Evolutionary conservation across 1,140 invertebrate species (phyloP).

Genomic region (Riptortus pedestris): DNA sequence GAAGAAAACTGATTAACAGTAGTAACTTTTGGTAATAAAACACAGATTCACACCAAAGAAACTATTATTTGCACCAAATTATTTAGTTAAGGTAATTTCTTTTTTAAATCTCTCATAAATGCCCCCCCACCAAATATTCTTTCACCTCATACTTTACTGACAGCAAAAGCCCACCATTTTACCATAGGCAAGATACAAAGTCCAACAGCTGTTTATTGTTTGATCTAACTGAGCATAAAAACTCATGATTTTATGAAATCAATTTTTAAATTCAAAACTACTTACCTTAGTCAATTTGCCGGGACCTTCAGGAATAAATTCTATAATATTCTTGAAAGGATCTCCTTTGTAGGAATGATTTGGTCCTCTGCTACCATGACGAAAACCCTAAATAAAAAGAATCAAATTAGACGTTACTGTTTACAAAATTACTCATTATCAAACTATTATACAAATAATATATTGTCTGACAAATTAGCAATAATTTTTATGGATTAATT

Average conservation of each 20-base stretch:
- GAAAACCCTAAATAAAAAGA: not conserved
- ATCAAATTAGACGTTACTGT: too few relatives aligned
- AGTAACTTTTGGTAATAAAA: too few relatives aligned
- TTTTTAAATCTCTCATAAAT: not conserved
- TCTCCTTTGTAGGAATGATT: not conserved
- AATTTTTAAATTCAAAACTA: not conserved
- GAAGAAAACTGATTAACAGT: too few relatives aligned
- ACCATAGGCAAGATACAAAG: not conserved
- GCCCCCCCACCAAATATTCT: not conserved
- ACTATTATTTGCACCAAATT: too few relatives aligned
- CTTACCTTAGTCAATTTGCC: not conserved
- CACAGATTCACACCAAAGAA: too few relatives aligned
- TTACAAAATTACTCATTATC: too few relatives aligned
- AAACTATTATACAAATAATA: too few relatives aligned
- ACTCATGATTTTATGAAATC: not conserved
- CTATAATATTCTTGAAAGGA: not conserved
- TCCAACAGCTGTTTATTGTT: not conserved
- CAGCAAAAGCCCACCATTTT: not conserved
- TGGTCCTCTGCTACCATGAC: not conserved
- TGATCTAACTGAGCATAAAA: not conserved
- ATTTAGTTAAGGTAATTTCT: too few relatives aligned
- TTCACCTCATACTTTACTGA: not conserved
- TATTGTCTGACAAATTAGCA: too few relatives aligned
- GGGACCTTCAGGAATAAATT: not conserved
- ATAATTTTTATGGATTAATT: too few relatives aligned